Conservation (phyloP, 2,888 invertebrate genomes). For the Emmelina monodactyla region DNA sequence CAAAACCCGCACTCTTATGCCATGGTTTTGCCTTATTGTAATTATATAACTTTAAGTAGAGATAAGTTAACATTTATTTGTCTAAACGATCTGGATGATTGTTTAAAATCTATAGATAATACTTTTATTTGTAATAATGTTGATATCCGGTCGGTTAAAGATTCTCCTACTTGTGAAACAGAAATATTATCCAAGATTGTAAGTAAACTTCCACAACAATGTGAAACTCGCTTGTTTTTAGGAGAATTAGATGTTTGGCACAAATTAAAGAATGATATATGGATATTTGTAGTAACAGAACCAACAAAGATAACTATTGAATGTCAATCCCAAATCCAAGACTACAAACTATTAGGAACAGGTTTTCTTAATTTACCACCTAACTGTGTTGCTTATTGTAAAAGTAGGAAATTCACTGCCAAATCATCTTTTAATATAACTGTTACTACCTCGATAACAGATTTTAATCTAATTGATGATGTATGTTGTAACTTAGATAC, state of each 20-base stretch:
- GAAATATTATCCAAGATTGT: constrained; percentile 9
- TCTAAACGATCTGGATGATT: constrained; percentile 7
- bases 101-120: constrained; percentile 5
- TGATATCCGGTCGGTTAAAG: constrained; percentile 3
- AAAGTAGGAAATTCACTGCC: constrained; percentile 4
- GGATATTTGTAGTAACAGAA: constrained; percentile 4
- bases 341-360: constrained; percentile 4
- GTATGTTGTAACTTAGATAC: constrained; percentile 8
- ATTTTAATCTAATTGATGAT: constrained; percentile 9
- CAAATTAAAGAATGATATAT: constrained; percentile 6
- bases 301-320: not conserved
- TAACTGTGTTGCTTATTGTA: constrained; percentile 9
- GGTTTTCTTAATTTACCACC: constrained; percentile 6
- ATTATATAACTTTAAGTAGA: constrained; percentile 11
- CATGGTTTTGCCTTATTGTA: constrained; percentile 10
- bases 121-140: constrained; percentile 6
- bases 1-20: constrained; percentile 4
- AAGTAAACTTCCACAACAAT: constrained; percentile 4
- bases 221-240: constrained; percentile 7
- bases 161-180: constrained; percentile 7
- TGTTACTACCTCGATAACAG: not conserved
- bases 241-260: constrained; percentile 9
- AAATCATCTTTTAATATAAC: not conserved
- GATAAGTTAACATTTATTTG: constrained; percentile 9
- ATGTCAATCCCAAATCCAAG: constrained; percentile 6